Conservation (phyloP, 2,797 vertebrate species). For the Helicolenus hilgendorfi region DNA sequence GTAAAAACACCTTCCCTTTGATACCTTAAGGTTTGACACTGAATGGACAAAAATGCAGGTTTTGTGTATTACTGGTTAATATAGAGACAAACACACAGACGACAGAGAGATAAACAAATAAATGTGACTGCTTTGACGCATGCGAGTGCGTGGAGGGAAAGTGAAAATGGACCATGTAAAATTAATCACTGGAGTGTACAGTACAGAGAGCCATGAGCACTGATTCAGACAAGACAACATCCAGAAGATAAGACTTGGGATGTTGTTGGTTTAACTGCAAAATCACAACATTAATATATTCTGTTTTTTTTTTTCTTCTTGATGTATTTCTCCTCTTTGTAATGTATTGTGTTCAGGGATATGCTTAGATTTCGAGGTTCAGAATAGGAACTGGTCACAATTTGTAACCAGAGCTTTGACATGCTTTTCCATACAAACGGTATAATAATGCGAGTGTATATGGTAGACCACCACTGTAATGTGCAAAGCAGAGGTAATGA, state of each 20-base stretch:
- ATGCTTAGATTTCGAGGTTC: background rate
- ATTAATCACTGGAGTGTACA: constrained; percentile 51
- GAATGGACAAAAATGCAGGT: constrained; percentile 1
- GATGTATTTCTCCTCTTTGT: constrained; percentile 11
- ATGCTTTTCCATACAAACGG: background rate
- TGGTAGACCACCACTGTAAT: background rate
- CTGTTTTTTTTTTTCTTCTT: background rate
- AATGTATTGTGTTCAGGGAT: background rate
- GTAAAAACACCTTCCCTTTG: background rate
- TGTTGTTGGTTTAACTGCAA: constrained; percentile 21
- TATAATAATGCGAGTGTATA: background rate
- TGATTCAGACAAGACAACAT: constrained; percentile 12
- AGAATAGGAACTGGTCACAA: background rate
- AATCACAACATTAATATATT: constrained; percentile 14
- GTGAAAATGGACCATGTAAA: constrained; percentile 39
- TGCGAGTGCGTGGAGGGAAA: constrained; percentile 11
- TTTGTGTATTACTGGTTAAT: constrained; percentile 29
- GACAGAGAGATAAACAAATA: constrained; percentile 44
- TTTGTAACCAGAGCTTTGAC: background rate
- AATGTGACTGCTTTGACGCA: constrained; percentile 55
- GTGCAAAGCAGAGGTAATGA: background rate
- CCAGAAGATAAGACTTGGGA: constrained; percentile 19
- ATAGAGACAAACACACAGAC: constrained; percentile 18
- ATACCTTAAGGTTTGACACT: background rate
- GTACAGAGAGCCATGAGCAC: constrained; percentile 27